Percentiles rank a stretch among this genome's conserved stretches.
Conservation (phyloP, 1,140 invertebrate species). For the Condylostylus longicornis region DNA sequence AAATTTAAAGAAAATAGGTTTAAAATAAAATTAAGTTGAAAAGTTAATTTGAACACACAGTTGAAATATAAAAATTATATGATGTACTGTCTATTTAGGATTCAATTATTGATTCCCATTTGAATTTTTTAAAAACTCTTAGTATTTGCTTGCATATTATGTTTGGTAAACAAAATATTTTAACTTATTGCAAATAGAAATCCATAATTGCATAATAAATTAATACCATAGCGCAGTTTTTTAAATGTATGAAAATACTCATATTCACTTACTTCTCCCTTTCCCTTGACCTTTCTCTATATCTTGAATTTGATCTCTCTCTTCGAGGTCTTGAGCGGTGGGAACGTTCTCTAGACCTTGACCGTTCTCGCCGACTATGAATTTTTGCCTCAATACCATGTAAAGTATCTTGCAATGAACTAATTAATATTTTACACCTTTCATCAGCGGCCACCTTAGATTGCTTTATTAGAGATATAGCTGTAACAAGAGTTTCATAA, state of each 20-base stretch:
- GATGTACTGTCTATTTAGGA: no score
- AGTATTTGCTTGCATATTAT: not conserved
- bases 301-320: conserved; percentile 65
- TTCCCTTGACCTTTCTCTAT: conserved; percentile 49
- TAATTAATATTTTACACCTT: conserved; percentile 94
- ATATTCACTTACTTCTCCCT: conserved; percentile 49
- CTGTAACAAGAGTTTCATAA: conserved; percentile 95
- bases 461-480: conserved; percentile 96
- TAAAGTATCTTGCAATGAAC: conserved; percentile 89
- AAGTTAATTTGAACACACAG: no score
- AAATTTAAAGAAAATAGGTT: no score
- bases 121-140: no score
- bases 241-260: conserved; percentile 50
- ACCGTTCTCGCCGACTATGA: conserved; percentile 34
- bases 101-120: no score
- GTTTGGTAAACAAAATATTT: not conserved
- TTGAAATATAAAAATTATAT: no score
- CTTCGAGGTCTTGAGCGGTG: conserved; percentile 53
- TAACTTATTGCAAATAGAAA: no score
- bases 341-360: conserved; percentile 59
- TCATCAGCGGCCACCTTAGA: conserved; percentile 96
- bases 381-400: conserved; percentile 44
- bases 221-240: conserved; percentile 34
- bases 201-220: not conserved
- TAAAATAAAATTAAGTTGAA: no score